These are phyloP conservation scores for Zoanthus sansibaricus DNA, from an alignment of 92 coral and sea anemone genomes.

Conservation along the genomic window DNA sequence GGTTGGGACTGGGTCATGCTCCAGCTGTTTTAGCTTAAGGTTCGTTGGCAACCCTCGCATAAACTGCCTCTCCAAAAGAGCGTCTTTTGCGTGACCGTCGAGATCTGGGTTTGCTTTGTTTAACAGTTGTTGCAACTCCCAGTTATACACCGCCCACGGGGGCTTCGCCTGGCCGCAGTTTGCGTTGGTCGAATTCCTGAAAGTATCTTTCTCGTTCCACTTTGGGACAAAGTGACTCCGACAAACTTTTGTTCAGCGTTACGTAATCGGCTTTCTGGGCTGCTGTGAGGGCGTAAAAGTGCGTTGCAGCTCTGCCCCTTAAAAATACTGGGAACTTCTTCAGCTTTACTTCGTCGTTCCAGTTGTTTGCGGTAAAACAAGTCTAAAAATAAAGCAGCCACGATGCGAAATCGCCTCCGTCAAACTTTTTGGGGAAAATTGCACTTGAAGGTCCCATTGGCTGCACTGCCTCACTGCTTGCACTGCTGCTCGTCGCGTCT, in stretches of 20 bases:
- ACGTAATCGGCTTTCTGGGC: background rate
- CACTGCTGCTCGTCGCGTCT: slow-evolving; percentile 1
- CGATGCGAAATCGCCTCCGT: slow-evolving; percentile 23
- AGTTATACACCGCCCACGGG: slow-evolving; percentile 34
- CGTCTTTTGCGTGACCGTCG: background rate
- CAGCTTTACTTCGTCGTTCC: slow-evolving; percentile 2
- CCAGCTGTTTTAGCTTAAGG: slow-evolving; percentile 31
- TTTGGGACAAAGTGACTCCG: background rate
- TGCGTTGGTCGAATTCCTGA: slow-evolving; percentile 37
- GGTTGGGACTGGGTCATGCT: slow-evolving; percentile 42
- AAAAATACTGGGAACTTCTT: slow-evolving; percentile 38
- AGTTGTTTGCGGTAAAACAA: slow-evolving; percentile 33
- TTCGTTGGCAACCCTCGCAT: slow-evolving; percentile 25
- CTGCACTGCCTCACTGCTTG: background rate
- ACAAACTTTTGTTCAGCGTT: background rate
- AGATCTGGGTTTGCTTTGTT: slow-evolving; percentile 29
- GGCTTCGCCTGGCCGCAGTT: slow-evolving; percentile 30
- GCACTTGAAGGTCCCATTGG: background rate
- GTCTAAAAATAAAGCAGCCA: slow-evolving; percentile 41
- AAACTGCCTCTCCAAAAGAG: slow-evolving; percentile 45
- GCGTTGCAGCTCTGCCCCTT: slow-evolving; percentile 36
- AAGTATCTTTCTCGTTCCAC: slow-evolving; percentile 35
- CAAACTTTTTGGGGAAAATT: slow-evolving; percentile 17
- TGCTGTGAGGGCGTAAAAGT: slow-evolving; percentile 16
- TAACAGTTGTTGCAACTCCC: slow-evolving; percentile 46